These are phyloP conservation scores for Polyploca ridens DNA, from an alignment of 2,888 invertebrate species.

Conservation along the genomic window DNA sequence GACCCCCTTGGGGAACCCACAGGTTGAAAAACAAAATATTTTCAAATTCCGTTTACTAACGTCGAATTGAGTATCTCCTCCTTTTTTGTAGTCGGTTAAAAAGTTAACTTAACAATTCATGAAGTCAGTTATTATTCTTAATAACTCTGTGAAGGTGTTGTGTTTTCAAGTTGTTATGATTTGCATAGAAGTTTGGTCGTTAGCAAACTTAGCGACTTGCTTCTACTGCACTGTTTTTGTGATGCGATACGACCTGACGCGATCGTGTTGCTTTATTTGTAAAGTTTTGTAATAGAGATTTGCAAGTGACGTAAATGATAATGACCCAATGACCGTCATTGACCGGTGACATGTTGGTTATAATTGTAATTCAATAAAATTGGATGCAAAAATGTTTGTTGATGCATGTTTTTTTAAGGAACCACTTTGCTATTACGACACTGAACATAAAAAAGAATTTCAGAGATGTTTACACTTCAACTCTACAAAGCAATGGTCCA, in stretches of 20 bases:
- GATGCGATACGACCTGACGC: not conserved
- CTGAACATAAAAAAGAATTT: not conserved
- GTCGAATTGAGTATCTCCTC: no score
- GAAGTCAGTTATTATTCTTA: not conserved
- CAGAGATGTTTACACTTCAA: not conserved
- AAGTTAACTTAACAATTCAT: not conserved
- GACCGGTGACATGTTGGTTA: no score
- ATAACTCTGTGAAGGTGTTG: not conserved
- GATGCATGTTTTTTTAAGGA: not conserved
- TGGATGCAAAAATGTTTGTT: no score
- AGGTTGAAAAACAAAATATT: no score
- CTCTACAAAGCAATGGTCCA: not conserved
- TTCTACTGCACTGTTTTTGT: not conserved
- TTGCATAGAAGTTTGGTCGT: conserved; percentile 1
- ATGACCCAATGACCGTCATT: no score
- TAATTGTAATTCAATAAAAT: no score
- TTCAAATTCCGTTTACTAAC: no score
- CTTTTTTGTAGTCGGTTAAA: no score
- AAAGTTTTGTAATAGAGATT: no score
- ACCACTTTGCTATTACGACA: not conserved
- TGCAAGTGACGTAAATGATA: no score
- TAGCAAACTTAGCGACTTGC: not conserved
- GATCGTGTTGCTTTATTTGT: not conserved
- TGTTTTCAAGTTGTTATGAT: not conserved
- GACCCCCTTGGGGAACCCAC: no score